Base-by-base conservation (phyloP, 1,140 invertebrate species). In the Ptiloglossa arizonensis region DNA sequence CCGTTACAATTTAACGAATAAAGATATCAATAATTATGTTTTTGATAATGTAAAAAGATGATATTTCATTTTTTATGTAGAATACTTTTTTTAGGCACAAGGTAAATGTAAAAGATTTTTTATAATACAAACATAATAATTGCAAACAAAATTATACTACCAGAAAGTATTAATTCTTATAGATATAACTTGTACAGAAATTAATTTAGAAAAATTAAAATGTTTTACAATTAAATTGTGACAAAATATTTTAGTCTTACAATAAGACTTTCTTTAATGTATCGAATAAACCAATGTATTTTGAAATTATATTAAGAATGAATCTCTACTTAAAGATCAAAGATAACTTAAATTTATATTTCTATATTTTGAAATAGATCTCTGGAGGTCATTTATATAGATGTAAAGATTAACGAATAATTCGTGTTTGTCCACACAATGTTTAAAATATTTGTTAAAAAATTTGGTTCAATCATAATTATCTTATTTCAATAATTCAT, bases 311-410 rank as follows among this genome's bases (percentile, higher is more conserved):
- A 2, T 0, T 15, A 44, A 46, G 35, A 24, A 22, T 50, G 15
- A 24, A 15, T 46, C 4, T 41, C 5, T 5, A 35, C 22, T 50
- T 5, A 1, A 52, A 27, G 1, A 13, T 62, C 4, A 15, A 41
- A 56, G 15, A 44, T 22, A 24, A 24, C 5, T 46, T 24, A 60
- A 60, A 8, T 15, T 56, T 27, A 13, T 44, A 9, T 52, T 56
- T 19, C 24, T 11, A 50, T 17, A 24, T 27, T 44, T 27, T 38
- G 50, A 13, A 38, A 13, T 5, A 52, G 48, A 69, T 8, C 63
- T 82, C 71, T 79, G 77, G 82, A 83, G 67, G 81, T 64, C 67
- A 83, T 84, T 17, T 27, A n/a, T 1, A 57, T n/a, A 66, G 46
- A 81, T 60, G 29, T 32, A 60, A 63, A 41, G 24, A 46, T 52